Base-by-base conservation (phyloP, 2,888 invertebrate species). In the Pinctada fucata region DNA sequence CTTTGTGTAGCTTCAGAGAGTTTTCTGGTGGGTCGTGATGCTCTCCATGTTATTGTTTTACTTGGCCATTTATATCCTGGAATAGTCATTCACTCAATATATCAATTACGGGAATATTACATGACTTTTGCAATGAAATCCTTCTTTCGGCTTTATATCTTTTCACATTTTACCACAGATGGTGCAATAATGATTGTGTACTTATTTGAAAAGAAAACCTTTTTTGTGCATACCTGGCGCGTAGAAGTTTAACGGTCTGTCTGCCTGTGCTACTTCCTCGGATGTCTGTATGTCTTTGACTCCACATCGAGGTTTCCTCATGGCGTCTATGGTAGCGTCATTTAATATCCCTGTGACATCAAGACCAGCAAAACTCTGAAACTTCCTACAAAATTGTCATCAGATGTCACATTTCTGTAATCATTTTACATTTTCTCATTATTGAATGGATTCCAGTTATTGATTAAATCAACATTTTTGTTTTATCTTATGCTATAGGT, bases 281-380 rank as follows among this genome's bases (percentile, higher is more conserved):
- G 73, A 52, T 70, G 8, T 45, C 3, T 58, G 72, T 31, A 83
- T 82, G 81, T 90, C 90, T 2, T 85, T 81, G 65, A 89, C 82
- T 6, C 91, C 91, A 83, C 91, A 91, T 13, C 91, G 84, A 63
- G 90, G 90, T 73, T 79, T 76, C 50, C 70, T 73, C 88, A 91
- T 90, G 81, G 85, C 85, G 4, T 66, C 50, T 6, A 83, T 10
- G 0, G 91, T 91, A 45, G 78, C 75, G 5, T 76, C 58, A 83
- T 91, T 86, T 10, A 90, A 49, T 6, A 72, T 58, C 13, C 90
- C 90, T 1, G 89, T 88, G 58, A 78, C 83, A 8, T 80, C 73
- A 48, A 91, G 63, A 6, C 86, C 83, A 4, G 82, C 85, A 80
- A 90, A 89, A 64, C 79, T 77, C 81, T 91, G 91, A 76, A 89